Base-by-base conservation (phyloP, 1,140 invertebrate genomes). In the Charaxes varanes region DNA sequence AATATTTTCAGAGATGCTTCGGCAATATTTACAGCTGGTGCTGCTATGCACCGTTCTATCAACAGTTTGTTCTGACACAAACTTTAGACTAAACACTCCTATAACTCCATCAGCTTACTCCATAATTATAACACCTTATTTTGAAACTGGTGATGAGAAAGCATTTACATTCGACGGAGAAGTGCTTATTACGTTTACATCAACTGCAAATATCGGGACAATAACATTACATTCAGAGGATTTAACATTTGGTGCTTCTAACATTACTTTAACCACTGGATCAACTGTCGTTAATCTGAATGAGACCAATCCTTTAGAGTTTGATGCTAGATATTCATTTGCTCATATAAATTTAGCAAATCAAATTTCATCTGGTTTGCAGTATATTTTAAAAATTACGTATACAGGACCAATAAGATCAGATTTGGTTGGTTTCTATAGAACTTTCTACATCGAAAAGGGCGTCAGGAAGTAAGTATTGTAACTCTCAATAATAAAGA, bases 401-500 rank as follows among this genome's bases (percentile, higher is more conserved):
- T 91, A 88, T 34, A 74, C 32, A 1, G 88, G 89, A 28, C 48
- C 60, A 0, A 83, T 90, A 40, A 82, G 86, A 43, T 66, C 85
- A 6, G 88, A 90, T 41, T 85, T 91, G 65, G 85, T 86, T 27
- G 94, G 94, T 26, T 95, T 96, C 70, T 96, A 96, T 61, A 88
- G 88, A 33, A 94, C 92, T 64, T 89, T 83, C 17, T 97, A 96
- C 53, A 71, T 77, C 4, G 74, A 88, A 22, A 63, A 67, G 21
- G 76, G 73, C 6, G 62, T 72, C 8, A 80, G 68, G 37, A 84
- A 84, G 80, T 80, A 63, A 80, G 71, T 78, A 51, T 21, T 14
- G 2, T 31, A n/a, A n/a, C n/a, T n/a, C n/a, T n/a, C n/a, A n/a
- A n/a, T n/a, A n/a, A n/a, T n/a, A n/a, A n/a, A n/a, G n/a, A n/a